Evolutionary conservation across 2,888 invertebrate species (phyloP).

Genomic region (Dryomyza anilis): DNA sequence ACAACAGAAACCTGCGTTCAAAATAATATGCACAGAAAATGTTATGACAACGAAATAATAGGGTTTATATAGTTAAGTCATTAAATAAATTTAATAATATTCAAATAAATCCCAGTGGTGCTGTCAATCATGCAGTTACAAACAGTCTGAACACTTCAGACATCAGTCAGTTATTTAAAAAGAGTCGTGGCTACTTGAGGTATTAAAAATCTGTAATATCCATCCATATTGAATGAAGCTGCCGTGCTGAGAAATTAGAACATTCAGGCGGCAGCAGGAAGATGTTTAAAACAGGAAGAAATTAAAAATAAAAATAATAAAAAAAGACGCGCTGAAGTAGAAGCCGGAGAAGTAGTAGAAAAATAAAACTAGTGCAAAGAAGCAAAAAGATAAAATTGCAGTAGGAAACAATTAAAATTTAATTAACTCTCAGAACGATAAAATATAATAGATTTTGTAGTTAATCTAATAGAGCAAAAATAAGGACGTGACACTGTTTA

Average conservation of each 20-base stretch:
- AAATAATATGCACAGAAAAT: too few relatives aligned
- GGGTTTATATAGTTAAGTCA: conserved; percentile 15
- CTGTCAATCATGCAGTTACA: conserved; percentile 12
- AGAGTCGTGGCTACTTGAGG: too few relatives aligned
- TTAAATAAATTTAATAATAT: conserved; percentile 24
- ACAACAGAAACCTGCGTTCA: too few relatives aligned
- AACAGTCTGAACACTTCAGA: background rate
- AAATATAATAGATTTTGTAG: too few relatives aligned
- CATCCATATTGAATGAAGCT: too few relatives aligned
- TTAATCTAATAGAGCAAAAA: too few relatives aligned
- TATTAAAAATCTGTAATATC: too few relatives aligned
- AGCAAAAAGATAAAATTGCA: background rate
- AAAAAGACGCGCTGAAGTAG: background rate
- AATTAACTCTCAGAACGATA: background rate
- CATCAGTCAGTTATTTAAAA: too few relatives aligned
- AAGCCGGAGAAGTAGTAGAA: background rate
- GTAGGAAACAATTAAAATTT: background rate
- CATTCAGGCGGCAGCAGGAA: too few relatives aligned
- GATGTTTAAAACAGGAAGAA: background rate
- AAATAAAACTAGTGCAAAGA: background rate
- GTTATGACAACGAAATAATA: too few relatives aligned
- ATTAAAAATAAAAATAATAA: background rate
- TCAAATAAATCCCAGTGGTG: conserved; percentile 15
- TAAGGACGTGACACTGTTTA: too few relatives aligned
- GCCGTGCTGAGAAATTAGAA: too few relatives aligned